A percentile compares a stretch with the other conserved stretches of the same genome.
Conservation (phyloP, 2,888 invertebrate genomes). For the Yponomeuta sedellus region DNA sequence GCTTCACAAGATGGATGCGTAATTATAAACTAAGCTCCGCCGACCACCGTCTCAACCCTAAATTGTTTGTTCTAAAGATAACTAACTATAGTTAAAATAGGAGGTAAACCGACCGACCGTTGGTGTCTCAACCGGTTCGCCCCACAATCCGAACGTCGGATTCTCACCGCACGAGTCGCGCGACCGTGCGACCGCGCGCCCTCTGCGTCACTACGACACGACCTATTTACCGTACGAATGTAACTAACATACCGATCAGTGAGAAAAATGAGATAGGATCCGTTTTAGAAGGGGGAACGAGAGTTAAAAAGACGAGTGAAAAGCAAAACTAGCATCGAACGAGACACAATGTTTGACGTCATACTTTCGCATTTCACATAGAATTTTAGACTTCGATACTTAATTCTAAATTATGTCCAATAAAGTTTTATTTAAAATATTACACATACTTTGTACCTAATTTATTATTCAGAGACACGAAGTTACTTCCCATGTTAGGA, state of each 20-base stretch:
- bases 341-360: too few species aligned
- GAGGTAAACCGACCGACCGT: background rate
- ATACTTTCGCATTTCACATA: too few species aligned
- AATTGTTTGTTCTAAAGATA: slow-evolving; percentile 48
- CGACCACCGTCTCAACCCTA: slow-evolving; percentile 28
- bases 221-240: background rate
- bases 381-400: too few species aligned
- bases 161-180: slow-evolving; percentile 2
- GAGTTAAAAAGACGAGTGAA: background rate
- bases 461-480: too few species aligned
- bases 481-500: too few species aligned
- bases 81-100: slow-evolving; percentile 13
- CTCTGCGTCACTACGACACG: background rate
- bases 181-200: too few species aligned
- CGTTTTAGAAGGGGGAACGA: slow-evolving; percentile 1
- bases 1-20: slow-evolving; percentile 50
- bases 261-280: slow-evolving; percentile 32
- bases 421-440: too few species aligned
- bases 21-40: slow-evolving; percentile 54
- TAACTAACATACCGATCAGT: slow-evolving; percentile 35
- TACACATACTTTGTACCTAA: too few species aligned
- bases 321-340: too few species aligned
- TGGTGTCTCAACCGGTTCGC: slow-evolving; percentile 18
- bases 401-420: too few species aligned
- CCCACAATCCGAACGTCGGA: slow-evolving; percentile 30